phyloP scores from a whole-genome alignment of 2,113 vertebrate species.

The Mesoclemmys tuberculata region DNA sequence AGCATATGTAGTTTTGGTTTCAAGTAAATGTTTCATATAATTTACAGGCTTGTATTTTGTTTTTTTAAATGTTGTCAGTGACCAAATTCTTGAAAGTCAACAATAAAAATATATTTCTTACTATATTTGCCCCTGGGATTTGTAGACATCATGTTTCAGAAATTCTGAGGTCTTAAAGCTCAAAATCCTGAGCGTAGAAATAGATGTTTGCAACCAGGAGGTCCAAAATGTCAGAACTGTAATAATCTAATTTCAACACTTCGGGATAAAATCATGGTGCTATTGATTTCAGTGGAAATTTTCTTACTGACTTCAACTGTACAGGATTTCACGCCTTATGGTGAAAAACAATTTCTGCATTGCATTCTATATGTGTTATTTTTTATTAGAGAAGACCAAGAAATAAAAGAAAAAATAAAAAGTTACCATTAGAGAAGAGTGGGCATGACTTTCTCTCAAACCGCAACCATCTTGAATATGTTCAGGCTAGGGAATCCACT shows the following conservation, averaged over 20 bases:
- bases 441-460: not conserved
- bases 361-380: not conserved
- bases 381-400: not conserved
- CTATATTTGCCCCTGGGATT: not conserved
- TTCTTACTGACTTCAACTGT: not conserved
- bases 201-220: not conserved
- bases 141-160: not conserved
- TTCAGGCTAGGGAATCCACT: not conserved
- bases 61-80: not conserved
- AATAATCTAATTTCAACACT: not conserved
- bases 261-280: not conserved
- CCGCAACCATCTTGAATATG: not conserved
- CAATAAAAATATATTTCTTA: not conserved
- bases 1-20: not conserved
- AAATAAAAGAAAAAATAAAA: not conserved
- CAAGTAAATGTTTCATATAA: not conserved
- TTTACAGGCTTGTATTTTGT: not conserved
- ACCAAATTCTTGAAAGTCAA: not conserved
- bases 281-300: not conserved
- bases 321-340: not conserved
- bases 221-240: not conserved
- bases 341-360: not conserved
- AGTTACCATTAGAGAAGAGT: not conserved
- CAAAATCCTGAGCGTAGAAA: not conserved
- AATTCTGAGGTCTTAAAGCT: not conserved